Conservation (phyloP, 2,797 vertebrate genomes). For the Aratinga solstitialis region DNA sequence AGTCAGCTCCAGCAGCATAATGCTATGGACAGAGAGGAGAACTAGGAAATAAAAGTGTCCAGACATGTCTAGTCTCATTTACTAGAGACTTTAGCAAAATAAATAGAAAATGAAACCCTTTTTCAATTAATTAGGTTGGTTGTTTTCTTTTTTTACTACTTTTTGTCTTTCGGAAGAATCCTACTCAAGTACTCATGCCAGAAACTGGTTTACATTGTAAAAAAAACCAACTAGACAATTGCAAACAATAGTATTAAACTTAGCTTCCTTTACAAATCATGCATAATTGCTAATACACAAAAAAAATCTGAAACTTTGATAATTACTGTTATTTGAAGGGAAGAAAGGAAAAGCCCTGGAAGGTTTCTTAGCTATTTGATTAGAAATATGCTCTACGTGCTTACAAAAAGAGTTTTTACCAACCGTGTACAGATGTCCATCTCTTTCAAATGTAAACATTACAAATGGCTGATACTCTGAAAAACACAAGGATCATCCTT, state of each 20-base stretch:
- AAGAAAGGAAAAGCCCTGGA: not conserved
- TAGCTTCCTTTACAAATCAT: not conserved
- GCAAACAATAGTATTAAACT: not conserved
- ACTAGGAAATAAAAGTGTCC: not conserved
- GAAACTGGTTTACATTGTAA: not conserved
- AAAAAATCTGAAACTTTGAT: not conserved
- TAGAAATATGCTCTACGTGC: accelerated
- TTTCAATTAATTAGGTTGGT: not conserved
- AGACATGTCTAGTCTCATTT: not conserved
- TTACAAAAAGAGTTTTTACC: not conserved
- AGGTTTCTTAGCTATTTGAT: not conserved
- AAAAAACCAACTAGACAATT: not conserved
- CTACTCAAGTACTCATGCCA: not conserved
- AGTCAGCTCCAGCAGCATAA: not conserved
- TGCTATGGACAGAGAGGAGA: not conserved
- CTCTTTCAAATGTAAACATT: not conserved
- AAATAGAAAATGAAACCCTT: not conserved
- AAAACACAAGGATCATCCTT: not conserved
- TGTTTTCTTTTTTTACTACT: not conserved
- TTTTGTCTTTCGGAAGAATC: not conserved
- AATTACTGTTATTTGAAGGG: not conserved
- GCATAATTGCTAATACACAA: not conserved
- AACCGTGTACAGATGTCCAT: not conserved
- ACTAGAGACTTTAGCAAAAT: not conserved
- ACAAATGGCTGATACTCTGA: not conserved